Conservation (phyloP, 1,140 invertebrate genomes). For the Pteromalus puparum region DNA sequence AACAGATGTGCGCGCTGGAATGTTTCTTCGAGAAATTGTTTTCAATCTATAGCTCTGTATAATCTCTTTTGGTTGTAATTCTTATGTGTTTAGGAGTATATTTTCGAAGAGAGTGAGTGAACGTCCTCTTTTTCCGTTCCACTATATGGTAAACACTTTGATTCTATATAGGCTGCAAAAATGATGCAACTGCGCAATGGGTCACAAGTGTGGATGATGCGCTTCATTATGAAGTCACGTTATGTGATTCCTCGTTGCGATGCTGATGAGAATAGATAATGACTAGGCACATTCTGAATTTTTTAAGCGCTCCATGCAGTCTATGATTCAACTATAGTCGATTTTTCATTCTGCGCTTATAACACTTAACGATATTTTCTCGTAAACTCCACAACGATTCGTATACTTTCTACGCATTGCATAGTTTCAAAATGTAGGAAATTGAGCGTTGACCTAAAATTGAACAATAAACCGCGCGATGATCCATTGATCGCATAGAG, state of each 20-base stretch:
- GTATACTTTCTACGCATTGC: not conserved
- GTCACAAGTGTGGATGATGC: constrained; percentile 31
- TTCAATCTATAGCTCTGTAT: not conserved
- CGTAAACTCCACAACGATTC: too few species aligned
- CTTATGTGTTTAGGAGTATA: too few species aligned
- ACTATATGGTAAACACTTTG: too few species aligned
- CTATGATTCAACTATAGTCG: too few species aligned
- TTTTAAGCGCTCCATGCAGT: not conserved
- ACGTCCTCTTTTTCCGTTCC: not conserved
- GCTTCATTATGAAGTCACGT: constrained; percentile 14
- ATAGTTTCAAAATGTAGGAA: not conserved
- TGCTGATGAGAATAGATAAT: not conserved
- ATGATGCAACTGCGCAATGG: constrained; percentile 10
- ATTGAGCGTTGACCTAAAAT: not conserved
- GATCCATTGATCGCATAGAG: not conserved
- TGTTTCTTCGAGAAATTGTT: not conserved
- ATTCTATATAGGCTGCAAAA: not conserved
- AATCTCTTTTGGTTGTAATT: too few species aligned
- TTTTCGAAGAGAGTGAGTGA: too few species aligned
- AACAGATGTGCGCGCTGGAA: not conserved
- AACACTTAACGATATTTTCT: too few species aligned
- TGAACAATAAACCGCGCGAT: not conserved
- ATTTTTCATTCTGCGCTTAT: too few species aligned
- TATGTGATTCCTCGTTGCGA: not conserved
- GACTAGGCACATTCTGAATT: not conserved